Conservation (phyloP, 1,140 invertebrate species). For the Trissolcus basalis region DNA sequence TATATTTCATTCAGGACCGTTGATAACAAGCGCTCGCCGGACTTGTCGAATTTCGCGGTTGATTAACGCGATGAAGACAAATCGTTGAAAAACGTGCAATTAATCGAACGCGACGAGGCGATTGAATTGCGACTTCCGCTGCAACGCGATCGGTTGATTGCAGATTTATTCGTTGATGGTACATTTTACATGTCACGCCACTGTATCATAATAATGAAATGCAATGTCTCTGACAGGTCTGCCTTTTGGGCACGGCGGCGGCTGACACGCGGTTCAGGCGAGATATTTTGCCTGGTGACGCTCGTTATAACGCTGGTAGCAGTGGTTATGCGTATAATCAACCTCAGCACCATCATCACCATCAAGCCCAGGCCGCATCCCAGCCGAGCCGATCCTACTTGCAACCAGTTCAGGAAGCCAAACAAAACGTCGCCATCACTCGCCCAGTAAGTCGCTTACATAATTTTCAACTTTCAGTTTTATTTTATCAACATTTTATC, state of each 20-base stretch:
- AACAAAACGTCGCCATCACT: slow-evolving; percentile 9
- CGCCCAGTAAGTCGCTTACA: slow-evolving; percentile 15
- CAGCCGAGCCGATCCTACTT: slow-evolving; percentile 46
- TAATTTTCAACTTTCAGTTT: too few species aligned
- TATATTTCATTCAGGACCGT: slow-evolving; percentile 10
- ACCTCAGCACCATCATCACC: slow-evolving; percentile 7
- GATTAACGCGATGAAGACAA: slow-evolving; percentile 8
- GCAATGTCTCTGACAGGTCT: slow-evolving; percentile 59
- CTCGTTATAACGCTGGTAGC: slow-evolving; percentile 65
- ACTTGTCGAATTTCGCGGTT: slow-evolving; percentile 1
- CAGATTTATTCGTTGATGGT: slow-evolving; percentile 16
- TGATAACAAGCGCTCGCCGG: slow-evolving; percentile 7
- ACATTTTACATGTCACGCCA: slow-evolving; percentile 18
- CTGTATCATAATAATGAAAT: slow-evolving; percentile 47
- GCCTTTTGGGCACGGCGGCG: slow-evolving; percentile 52
- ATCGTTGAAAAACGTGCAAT: not conserved
- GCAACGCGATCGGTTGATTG: slow-evolving; percentile 1
- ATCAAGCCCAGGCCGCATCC: slow-evolving; percentile 56
- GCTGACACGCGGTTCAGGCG: slow-evolving; percentile 56
- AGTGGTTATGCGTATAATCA: slow-evolving; percentile 36
- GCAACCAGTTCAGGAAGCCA: slow-evolving; percentile 37
- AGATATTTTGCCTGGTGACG: slow-evolving; percentile 68
- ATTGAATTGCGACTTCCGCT: not conserved
- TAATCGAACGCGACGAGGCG: not conserved
- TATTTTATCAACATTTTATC: too few species aligned